These are phyloP conservation scores for Tyrannus savana DNA, from an alignment of 2,113 vertebrate genomes.

Conservation along the genomic window DNA sequence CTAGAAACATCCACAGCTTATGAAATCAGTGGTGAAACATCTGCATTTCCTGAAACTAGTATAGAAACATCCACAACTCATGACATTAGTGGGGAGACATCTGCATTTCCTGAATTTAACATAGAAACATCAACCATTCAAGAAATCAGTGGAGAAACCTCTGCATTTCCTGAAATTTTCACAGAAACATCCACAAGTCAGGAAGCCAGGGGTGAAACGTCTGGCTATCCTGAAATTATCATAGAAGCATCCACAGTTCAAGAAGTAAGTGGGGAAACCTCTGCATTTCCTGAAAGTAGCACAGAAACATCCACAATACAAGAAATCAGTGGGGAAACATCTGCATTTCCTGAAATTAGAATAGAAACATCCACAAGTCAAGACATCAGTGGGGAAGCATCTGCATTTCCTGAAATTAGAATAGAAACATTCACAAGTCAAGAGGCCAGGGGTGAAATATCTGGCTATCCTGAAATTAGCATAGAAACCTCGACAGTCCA, in stretches of 20 bases:
- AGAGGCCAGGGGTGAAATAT: conserved; percentile 53
- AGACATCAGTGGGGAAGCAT: conserved; percentile 60
- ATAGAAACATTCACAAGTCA: conserved; percentile 39
- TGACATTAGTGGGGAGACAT: conserved; percentile 58
- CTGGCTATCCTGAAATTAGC: conserved; percentile 67
- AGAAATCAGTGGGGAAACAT: conserved; percentile 41
- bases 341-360: not conserved
- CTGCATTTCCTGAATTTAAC: conserved; percentile 60
- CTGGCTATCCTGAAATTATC: not conserved
- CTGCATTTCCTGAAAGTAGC: conserved; percentile 18
- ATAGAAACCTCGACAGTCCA: conserved; percentile 45
- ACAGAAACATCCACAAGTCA: not conserved
- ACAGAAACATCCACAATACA: conserved; percentile 12
- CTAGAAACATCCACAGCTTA: conserved; percentile 60
- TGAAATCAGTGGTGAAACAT: conserved; percentile 69
- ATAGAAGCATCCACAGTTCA: not conserved
- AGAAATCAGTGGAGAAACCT: conserved; percentile 65
- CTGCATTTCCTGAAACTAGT: conserved; percentile 66
- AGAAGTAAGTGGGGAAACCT: conserved; percentile 50
- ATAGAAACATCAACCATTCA: conserved; percentile 57
- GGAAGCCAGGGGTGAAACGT: not conserved
- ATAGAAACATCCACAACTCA: conserved; percentile 31
- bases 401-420: conserved; percentile 63
- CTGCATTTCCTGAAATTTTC: conserved; percentile 11
- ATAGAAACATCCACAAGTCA: conserved; percentile 54